Conservation (phyloP, 2,888 invertebrate genomes). For the Pinctada fucata region DNA sequence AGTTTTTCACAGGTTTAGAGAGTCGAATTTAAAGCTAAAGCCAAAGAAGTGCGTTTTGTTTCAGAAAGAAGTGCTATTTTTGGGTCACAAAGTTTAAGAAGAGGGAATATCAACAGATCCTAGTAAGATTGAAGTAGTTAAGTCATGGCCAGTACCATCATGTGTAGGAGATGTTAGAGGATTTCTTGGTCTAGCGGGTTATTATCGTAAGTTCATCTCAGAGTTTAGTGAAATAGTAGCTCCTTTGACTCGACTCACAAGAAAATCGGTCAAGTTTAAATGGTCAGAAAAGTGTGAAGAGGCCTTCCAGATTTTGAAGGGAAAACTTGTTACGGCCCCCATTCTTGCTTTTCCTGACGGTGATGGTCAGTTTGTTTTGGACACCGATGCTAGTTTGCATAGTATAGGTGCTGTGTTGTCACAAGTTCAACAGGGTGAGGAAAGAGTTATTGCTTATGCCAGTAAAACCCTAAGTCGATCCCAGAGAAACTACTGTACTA, state of each 20-base stretch:
- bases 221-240: neutral
- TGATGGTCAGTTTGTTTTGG: slow-evolving; percentile 6
- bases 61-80: slow-evolving; percentile 20
- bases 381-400: slow-evolving; percentile 6
- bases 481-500: too few species aligned
- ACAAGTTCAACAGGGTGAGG: neutral
- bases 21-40: slow-evolving; percentile 21
- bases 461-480: too few species aligned
- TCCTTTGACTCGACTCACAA: slow-evolving; percentile 9
- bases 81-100: slow-evolving; percentile 24
- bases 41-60: slow-evolving; percentile 21
- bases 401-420: slow-evolving; percentile 13
- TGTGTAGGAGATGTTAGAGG: slow-evolving; percentile 6
- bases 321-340: neutral
- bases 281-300: neutral
- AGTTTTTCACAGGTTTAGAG: slow-evolving; percentile 9
- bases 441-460: too few species aligned
- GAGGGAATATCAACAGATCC: slow-evolving; percentile 19
- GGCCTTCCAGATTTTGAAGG: slow-evolving; percentile 1
- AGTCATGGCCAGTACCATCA: slow-evolving; percentile 18
- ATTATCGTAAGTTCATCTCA: neutral
- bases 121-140: slow-evolving; percentile 9
- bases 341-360: slow-evolving; percentile 1
- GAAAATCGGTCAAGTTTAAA: slow-evolving; percentile 6
- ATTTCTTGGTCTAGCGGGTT: slow-evolving; percentile 21